A percentile compares a stretch with the other conserved stretches of the same genome.
Conservation (phyloP, 2,797 vertebrate species). For the Takifugu rubripes region DNA sequence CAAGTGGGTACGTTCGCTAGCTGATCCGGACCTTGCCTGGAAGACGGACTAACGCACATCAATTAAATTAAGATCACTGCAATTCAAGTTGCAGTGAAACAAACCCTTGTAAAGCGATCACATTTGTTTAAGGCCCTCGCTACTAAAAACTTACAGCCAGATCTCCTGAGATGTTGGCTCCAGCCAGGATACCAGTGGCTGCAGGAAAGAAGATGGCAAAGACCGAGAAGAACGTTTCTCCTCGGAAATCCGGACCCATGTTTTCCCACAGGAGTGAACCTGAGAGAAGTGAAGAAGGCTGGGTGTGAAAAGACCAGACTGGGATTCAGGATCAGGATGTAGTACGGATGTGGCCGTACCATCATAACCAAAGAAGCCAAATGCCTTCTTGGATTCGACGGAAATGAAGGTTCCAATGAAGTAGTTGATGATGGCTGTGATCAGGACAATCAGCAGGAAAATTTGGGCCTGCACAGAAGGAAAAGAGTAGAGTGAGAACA, state of each 20-base stretch:
- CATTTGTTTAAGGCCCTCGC: too few relatives aligned
- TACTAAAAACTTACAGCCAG: conserved; percentile 82
- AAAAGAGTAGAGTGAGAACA: not conserved
- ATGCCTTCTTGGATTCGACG: conserved; percentile 81
- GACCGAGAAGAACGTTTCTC: conserved; percentile 91
- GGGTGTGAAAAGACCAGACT: not conserved
- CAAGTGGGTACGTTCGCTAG: too few relatives aligned
- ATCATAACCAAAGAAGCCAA: conserved; percentile 90
- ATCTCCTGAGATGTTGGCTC: conserved; percentile 98
- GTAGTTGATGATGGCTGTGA: conserved; percentile 89
- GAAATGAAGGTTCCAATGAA: conserved; percentile 92
- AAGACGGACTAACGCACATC: too few relatives aligned
- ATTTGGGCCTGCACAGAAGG: conserved; percentile 87
- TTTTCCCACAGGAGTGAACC: conserved; percentile 91
- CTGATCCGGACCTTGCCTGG: too few relatives aligned
- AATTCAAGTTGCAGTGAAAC: too few relatives aligned
- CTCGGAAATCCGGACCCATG: conserved; percentile 90
- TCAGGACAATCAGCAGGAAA: conserved; percentile 88
- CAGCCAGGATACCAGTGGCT: conserved; percentile 96
- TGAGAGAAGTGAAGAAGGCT: conserved; percentile 38
- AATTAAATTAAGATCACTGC: too few relatives aligned
- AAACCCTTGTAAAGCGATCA: too few relatives aligned
- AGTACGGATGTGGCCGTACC: conserved; percentile 64
- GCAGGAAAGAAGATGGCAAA: conserved; percentile 99
- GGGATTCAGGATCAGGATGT: not conserved